A percentile compares a stretch with the other conserved stretches of the same genome.
Conservation (phyloP, 1,140 invertebrate genomes). For the Tetragnatha versicolor region DNA sequence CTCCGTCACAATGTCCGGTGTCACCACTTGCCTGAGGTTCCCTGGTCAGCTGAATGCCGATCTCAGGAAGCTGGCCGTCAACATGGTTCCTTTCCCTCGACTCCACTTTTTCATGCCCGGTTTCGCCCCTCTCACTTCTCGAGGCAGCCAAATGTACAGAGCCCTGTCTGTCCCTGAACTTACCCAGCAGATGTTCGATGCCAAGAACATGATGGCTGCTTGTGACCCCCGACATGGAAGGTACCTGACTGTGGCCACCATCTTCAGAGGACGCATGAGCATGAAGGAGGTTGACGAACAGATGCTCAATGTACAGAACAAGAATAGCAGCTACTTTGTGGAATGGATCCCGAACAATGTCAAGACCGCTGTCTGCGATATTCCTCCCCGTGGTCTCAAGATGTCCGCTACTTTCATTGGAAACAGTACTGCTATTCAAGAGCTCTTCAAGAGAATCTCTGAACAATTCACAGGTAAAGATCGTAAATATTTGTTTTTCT, state of each 20-base stretch:
- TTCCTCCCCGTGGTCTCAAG: constrained; percentile 66
- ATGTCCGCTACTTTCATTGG: constrained; percentile 66
- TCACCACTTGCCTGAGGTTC: constrained; percentile 81
- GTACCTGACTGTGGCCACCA: constrained; percentile 91
- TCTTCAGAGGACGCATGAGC: constrained; percentile 94
- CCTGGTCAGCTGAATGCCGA: constrained; percentile 86
- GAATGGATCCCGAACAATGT: constrained; percentile 68
- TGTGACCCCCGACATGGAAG: constrained; percentile 72
- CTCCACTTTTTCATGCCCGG: constrained; percentile 85
- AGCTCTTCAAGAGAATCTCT: constrained; percentile 64
- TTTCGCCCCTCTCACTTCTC: constrained; percentile 74
- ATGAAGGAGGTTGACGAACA: constrained; percentile 84
- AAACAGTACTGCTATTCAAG: constrained; percentile 65
- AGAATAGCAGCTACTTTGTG: constrained; percentile 70
- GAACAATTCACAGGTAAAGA: constrained; percentile 65
- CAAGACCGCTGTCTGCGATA: constrained; percentile 66
- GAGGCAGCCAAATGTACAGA: constrained; percentile 67
- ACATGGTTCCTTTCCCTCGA: constrained; percentile 80
- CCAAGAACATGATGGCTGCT: constrained; percentile 79
- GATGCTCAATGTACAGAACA: constrained; percentile 81
- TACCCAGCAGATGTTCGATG: constrained; percentile 74
- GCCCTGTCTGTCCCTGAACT: constrained; percentile 69
- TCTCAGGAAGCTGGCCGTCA: constrained; percentile 83
- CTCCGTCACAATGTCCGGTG: constrained; percentile 74
- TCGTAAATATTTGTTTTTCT: neutral